phyloP scores from a whole-genome alignment of 92 coral and sea anemone species.

The Parazoanthus atlanticus region DNA sequence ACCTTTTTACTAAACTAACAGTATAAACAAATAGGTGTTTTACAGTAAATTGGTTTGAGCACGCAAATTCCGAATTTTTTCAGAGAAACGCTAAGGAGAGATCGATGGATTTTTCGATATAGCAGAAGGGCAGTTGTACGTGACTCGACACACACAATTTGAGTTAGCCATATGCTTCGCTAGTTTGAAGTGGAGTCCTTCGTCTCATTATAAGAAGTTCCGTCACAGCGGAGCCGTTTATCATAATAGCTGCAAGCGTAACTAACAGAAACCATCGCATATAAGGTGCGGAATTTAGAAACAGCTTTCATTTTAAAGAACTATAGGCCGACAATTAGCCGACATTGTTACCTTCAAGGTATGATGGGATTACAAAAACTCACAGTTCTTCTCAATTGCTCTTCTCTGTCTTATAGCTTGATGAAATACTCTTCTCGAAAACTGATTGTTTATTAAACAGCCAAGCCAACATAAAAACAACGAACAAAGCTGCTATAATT shows the following conservation, averaged over 20 bases:
- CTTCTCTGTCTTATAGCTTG: too few species aligned
- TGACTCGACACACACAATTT: not conserved
- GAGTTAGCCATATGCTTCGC: not conserved
- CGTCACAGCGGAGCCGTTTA: not conserved
- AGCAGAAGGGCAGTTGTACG: not conserved
- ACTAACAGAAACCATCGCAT: not conserved
- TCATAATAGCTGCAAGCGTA: not conserved
- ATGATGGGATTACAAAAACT: not conserved
- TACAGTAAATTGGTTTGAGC: not conserved
- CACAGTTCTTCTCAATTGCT: not conserved
- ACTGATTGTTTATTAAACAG: too few species aligned
- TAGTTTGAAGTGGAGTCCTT: not conserved
- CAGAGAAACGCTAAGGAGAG: not conserved
- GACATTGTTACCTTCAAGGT: not conserved
- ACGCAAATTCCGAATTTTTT: not conserved
- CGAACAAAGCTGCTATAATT: not conserved
- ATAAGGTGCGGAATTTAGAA: not conserved
- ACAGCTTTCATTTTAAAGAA: not conserved
- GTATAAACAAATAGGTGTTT: not conserved
- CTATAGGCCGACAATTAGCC: not conserved
- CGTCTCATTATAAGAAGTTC: not conserved
- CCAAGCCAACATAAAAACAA: not conserved
- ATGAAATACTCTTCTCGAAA: too few species aligned
- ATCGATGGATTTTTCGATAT: not conserved
- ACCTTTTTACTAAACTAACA: not conserved